phyloP scores from a whole-genome alignment of 2,797 vertebrate species.

The Perodicticus potto region DNA sequence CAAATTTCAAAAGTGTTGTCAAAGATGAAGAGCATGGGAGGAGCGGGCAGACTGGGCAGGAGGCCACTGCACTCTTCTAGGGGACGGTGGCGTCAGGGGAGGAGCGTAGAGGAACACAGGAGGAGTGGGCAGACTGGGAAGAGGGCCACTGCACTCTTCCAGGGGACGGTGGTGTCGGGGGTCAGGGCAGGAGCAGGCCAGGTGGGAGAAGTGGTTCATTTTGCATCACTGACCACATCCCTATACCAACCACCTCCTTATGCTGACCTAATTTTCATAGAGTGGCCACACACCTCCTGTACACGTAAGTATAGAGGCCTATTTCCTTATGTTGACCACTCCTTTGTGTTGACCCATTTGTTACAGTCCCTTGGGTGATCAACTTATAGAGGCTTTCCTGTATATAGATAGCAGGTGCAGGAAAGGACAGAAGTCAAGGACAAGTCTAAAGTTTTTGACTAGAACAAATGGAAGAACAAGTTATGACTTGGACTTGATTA shows the following conservation, averaged over 20 bases:
- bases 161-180: rapidly evolving
- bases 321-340: no score
- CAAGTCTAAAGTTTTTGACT: no score
- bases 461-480: background rate
- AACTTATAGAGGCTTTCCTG: no score
- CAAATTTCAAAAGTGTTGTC: rapidly evolving
- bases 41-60: background rate
- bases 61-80: background rate
- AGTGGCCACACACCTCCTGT: no score
- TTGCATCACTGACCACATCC: no score
- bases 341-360: no score
- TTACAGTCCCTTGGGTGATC: no score
- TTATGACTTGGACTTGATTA: rapidly evolving
- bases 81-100: no score
- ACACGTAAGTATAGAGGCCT: no score
- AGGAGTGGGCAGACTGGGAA: rapidly evolving
- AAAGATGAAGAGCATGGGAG: rapidly evolving
- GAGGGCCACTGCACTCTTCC: background rate
- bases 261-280: no score
- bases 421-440: no score
- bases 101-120: background rate
- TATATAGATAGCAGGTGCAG: rapidly evolving
- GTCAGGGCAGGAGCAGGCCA: background rate
- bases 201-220: background rate
- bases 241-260: no score